Base-by-base conservation (phyloP, 2,888 invertebrate species). In the Epinotia nisella region DNA sequence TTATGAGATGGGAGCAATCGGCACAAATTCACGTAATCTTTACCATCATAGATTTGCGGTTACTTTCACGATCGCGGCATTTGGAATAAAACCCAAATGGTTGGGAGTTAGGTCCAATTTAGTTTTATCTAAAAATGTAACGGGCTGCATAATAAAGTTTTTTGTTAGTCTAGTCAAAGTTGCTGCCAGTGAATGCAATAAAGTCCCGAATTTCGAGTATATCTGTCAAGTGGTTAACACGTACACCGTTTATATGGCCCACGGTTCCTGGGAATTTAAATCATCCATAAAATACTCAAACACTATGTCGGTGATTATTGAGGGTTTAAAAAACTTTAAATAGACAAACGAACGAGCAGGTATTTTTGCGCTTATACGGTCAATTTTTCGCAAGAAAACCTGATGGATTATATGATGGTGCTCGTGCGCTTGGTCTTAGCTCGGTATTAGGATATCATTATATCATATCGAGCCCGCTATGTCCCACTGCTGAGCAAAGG, bases 201-300 rank as follows among this genome's bases (percentile, higher is more conserved):
- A 80, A 76, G 77, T 80, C 78, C 79, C 78, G 78, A 80, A 79
- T 80, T 80, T 82, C 78, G 79, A 81, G 79, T 77, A 81, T 83
- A 82, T 84, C 80, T 79, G 86, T 84, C 80, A 87, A 82, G 85
- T 87, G 82, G 83, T 88, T 85, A 88, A 87, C 82, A 77, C 75
- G 77, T 78, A 81, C 79, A 82, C 83, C 77, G 83, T 80, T 87
- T 88, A 87, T 87, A 87, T 87, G 83, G 81, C 79, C 82, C 24
- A 15, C 51, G 29, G 55, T 67, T 72, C 72, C 64, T 60, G 41
- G 21, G 24, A 68, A 68, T 61, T 66, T 68, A 41, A 55, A 71
- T 71, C 19, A 70, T 24, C 5, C 53, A 41, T 61, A 58, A 70
- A 70, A 29, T 58, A 39, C 7, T 65, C 39, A 35, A 59, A 65